Evolutionary conservation across 2,113 vertebrate species (phyloP), one percentile per base, ranked within the genome.

Genomic region (Micronycteris hirsuta): DNA sequence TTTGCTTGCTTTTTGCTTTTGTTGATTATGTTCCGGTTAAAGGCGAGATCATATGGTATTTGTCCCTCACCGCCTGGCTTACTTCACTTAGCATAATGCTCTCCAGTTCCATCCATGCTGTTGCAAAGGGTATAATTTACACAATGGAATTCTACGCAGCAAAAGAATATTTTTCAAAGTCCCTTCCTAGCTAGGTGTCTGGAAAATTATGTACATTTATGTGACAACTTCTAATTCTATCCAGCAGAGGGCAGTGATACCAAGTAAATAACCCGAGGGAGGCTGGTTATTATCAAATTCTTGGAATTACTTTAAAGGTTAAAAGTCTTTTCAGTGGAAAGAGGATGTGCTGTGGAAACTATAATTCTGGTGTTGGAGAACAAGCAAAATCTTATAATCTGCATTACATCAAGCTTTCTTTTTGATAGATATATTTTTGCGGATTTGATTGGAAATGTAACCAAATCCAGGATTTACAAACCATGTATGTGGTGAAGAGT

Each of bases 191-290:
- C 6, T 4, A 54, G 33, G 47, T 43, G n/a, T 89, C 33, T 93
- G 71, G 73, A 91, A 95, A 86, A 92, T 41, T 20, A 45, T 17
- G 15, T 84, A 17, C 1, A 3, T 47, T 93, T 47, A 33, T 5
- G 6, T 16, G 31, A 54, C 45, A 83, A 71, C 17, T 45, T 89
- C 33, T 87, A 77, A n/a, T 67, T 93, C 3, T 94, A 1, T 36
- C 93, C 97, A 96, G 96, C 83, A 97, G 97, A 96, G 96, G 96
- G 97, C 96, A 97, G 96, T 93, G 33, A 36, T 70, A 76, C 78
- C 93, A 96, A 97, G 89, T 43, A 94, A 97, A 92, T 52, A 22
- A n/a, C 31, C 24, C 9, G 41, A 36, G 11, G 36, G 45, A 61
- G 9, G 13, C 63, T 33, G 61, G 28, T 31, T 63, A 28, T 47